These are phyloP conservation scores for Aphis gossypii DNA, from an alignment of 1,140 invertebrate species.

Conservation along the genomic window DNA sequence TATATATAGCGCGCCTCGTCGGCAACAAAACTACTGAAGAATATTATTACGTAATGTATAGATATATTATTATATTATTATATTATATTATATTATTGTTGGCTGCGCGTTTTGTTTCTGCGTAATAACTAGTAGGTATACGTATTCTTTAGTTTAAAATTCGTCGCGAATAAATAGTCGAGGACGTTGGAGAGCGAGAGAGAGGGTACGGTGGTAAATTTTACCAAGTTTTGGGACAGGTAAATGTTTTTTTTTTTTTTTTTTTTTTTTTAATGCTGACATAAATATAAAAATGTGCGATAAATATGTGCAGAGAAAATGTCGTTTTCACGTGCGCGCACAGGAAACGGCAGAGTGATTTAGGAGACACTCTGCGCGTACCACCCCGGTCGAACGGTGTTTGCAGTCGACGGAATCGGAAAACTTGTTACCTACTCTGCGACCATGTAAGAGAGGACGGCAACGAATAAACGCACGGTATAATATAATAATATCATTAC, in stretches of 20 bases:
- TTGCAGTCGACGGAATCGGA: background rate
- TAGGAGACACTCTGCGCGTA: background rate
- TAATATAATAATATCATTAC: background rate
- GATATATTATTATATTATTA: background rate
- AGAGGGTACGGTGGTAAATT: background rate
- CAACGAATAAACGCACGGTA: no score
- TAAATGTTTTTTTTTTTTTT: background rate
- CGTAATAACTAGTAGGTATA: background rate
- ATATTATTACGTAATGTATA: background rate
- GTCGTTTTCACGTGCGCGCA: background rate
- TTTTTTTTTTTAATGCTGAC: background rate
- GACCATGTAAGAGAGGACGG: background rate
- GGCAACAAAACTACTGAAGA: background rate
- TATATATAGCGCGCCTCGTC: background rate
- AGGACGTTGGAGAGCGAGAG: background rate
- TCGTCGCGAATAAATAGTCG: background rate
- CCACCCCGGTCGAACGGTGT: background rate
- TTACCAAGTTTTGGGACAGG: background rate
- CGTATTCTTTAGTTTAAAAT: background rate
- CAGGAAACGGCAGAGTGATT: background rate
- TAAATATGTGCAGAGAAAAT: background rate
- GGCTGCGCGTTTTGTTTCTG: background rate
- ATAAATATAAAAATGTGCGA: constrained; percentile 5
- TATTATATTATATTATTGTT: background rate
- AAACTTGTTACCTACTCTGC: background rate